These are phyloP conservation scores for Calephelis virginiensis DNA, from an alignment of 1,140 invertebrate species.

Conservation along the genomic window DNA sequence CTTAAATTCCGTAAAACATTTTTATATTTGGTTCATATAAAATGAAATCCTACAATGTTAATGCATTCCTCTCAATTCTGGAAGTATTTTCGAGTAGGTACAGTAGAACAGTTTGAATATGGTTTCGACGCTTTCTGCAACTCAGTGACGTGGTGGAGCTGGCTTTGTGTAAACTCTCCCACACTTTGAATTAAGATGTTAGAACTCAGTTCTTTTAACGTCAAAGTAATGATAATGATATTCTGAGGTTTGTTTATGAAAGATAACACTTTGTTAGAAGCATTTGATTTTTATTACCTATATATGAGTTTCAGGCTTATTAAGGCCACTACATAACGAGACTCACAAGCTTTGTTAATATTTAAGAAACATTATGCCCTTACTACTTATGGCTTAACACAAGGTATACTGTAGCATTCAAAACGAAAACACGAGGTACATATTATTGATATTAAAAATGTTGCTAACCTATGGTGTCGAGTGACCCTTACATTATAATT, in stretches of 20 bases:
- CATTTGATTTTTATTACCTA: too few relatives aligned
- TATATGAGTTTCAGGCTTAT: too few relatives aligned
- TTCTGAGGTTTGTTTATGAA: not conserved
- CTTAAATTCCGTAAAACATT: too few relatives aligned
- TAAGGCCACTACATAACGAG: too few relatives aligned
- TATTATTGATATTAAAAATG: too few relatives aligned
- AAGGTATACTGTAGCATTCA: too few relatives aligned
- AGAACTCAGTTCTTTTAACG: not conserved
- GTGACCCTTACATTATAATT: too few relatives aligned
- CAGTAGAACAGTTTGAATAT: not conserved
- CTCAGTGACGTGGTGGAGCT: not conserved
- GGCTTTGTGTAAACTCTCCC: not conserved
- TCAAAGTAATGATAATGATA: not conserved
- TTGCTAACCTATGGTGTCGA: too few relatives aligned
- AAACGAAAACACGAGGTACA: too few relatives aligned
- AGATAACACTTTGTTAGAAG: not conserved
- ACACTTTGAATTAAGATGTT: not conserved
- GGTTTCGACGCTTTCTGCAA: not conserved
- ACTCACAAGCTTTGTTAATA: too few relatives aligned
- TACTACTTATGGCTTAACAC: too few relatives aligned
- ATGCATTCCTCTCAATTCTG: not conserved
- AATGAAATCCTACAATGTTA: not conserved
- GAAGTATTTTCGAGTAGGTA: not conserved
- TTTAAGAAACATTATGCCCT: too few relatives aligned
- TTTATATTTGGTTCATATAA: not conserved